Evolutionary conservation across 2,113 vertebrate genomes (phyloP).

Genomic region (Nansenia antarctica): DNA sequence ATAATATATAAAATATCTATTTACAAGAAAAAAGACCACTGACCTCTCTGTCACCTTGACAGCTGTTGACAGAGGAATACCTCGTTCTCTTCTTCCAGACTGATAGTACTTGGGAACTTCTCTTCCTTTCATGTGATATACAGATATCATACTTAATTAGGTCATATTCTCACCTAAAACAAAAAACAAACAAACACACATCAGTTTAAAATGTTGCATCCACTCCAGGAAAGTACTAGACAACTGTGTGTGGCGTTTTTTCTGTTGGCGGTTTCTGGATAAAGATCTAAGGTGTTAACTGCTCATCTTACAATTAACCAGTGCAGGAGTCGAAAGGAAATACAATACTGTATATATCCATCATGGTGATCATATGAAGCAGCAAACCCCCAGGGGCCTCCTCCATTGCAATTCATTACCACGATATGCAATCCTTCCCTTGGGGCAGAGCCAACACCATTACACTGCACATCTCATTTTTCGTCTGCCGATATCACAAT

Average conservation of each 20-base stretch:
- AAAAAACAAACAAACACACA: constrained; percentile 24
- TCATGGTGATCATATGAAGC: constrained; percentile 33
- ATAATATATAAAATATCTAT: no score
- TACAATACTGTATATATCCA: constrained; percentile 46
- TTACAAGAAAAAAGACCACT: neutral
- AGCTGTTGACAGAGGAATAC: neutral
- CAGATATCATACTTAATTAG: constrained; percentile 26
- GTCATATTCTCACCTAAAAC: constrained; percentile 25
- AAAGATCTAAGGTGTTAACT: constrained; percentile 17
- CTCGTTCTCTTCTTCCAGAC: constrained; percentile 14
- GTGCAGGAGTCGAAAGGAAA: constrained; percentile 35
- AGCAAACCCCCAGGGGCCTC: constrained; percentile 21
- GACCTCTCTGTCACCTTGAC: constrained; percentile 7
- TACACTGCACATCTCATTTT: constrained; percentile 37
- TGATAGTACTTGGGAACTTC: constrained; percentile 8
- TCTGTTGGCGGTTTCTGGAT: neutral
- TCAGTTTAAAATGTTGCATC: neutral
- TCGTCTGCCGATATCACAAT: constrained; percentile 45
- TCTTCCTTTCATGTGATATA: constrained; percentile 18
- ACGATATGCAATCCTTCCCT: constrained; percentile 46
- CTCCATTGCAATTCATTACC: constrained; percentile 52
- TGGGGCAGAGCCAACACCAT: constrained; percentile 34
- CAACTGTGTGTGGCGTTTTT: neutral
- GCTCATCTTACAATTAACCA: constrained; percentile 44
- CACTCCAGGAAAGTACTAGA: neutral